Evolutionary conservation across 2,797 vertebrate species (phyloP).

Genomic region (Anabacerthia variegaticeps): DNA sequence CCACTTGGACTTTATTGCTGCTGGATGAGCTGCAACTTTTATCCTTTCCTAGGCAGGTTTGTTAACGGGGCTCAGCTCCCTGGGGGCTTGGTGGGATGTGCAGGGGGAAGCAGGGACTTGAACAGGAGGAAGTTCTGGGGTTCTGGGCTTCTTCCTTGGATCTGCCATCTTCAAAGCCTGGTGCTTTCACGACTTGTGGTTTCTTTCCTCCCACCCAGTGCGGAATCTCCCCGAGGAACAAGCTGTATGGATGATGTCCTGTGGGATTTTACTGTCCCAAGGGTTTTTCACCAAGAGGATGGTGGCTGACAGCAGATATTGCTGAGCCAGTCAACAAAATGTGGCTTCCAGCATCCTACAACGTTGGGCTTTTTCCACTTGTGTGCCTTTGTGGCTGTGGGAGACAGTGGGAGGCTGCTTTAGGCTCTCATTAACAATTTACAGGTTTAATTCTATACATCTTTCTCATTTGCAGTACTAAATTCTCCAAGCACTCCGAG

Average conservation of each 20-base stretch:
- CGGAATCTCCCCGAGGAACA: neutral
- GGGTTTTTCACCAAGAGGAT: neutral
- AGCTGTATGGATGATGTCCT: neutral
- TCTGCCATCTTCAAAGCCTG: neutral
- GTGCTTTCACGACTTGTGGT: neutral
- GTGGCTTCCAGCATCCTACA: neutral
- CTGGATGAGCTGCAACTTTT: slow-evolving; percentile 11
- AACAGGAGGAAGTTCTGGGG: neutral
- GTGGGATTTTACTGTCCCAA: neutral
- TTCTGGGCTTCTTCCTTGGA: neutral
- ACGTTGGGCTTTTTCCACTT: neutral
- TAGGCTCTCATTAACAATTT: slow-evolving; percentile 46
- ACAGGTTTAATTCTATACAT: slow-evolving; percentile 42
- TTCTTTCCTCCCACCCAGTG: neutral
- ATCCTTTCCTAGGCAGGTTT: neutral
- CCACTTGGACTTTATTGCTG: slow-evolving; percentile 36
- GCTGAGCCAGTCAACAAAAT: neutral
- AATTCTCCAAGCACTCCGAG: neutral
- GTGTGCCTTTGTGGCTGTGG: neutral
- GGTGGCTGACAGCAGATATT: neutral
- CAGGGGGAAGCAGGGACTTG: neutral
- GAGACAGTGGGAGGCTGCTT: slow-evolving; percentile 37
- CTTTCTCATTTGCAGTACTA: slow-evolving; percentile 44
- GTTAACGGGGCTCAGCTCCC: slow-evolving; percentile 25
- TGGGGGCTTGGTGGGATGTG: neutral